Percentiles rank a stretch among this genome's conserved stretches.
phyloP scores from a whole-genome alignment of 1,140 invertebrate species.

The Diachasmimorpha longicaudata region DNA sequence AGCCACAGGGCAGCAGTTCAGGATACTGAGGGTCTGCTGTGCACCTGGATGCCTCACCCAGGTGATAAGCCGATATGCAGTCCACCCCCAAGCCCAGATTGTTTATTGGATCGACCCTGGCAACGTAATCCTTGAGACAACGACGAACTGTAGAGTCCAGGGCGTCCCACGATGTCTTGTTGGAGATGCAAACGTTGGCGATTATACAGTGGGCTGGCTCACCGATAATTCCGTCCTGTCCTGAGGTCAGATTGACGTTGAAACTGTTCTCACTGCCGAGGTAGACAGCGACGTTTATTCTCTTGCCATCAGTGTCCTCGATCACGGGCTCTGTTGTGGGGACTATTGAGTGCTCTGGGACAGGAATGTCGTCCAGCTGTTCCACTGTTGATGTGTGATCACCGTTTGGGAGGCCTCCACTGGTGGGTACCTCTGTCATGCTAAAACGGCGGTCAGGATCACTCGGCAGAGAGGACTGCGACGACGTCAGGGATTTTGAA shows the following conservation, averaged over 20 bases:
- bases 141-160: conserved; percentile 89
- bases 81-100: conserved; percentile 90
- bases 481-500: conserved; percentile 80
- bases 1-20: conserved; percentile 91
- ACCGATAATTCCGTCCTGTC: conserved; percentile 60
- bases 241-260: conserved; percentile 57
- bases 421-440: conserved; percentile 63
- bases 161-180: conserved; percentile 94
- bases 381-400: conserved; percentile 53
- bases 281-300: conserved; percentile 83
- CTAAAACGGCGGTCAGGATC: conserved; percentile 67
- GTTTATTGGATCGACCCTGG: conserved; percentile 89
- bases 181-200: conserved; percentile 86
- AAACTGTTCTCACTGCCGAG: conserved; percentile 82
- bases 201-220: conserved; percentile 74
- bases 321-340: conserved; percentile 65
- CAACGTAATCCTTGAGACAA: conserved; percentile 94
- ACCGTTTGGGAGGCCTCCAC: conserved; percentile 55
- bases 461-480: conserved; percentile 75
- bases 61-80: conserved; percentile 88
- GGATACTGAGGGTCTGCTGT: conserved; percentile 71
- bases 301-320: conserved; percentile 83
- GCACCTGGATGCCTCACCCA: conserved; percentile 79
- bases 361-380: conserved; percentile 60
- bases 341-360: conserved; percentile 62